Evolutionary conservation across 2,797 vertebrate genomes (phyloP).

Genomic region (Cyprinodon diabolis): DNA sequence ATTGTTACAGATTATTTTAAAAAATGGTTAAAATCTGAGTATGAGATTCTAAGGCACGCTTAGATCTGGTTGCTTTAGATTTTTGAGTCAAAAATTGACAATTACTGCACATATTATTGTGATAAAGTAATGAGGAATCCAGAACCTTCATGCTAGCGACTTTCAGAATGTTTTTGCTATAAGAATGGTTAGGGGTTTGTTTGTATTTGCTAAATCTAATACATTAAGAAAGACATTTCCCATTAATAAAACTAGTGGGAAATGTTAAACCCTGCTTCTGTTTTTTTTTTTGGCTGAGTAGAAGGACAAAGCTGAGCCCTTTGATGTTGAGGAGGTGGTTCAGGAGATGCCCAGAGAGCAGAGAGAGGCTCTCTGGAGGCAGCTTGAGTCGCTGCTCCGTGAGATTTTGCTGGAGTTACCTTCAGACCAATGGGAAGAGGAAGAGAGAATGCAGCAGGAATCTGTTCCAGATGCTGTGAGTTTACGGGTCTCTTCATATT

Average conservation of each 20-base stretch:
- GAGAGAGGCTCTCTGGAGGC: constrained; percentile 87
- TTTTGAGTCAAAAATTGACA: no score
- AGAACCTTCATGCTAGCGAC: no score
- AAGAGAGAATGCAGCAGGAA: constrained; percentile 79
- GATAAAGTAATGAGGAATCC: no score
- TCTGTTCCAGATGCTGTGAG: constrained; percentile 78
- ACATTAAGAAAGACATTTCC: no score
- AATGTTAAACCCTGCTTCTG: background rate
- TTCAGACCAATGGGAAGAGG: constrained; percentile 82
- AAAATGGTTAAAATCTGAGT: no score
- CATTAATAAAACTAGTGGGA: background rate
- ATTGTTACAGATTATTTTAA: no score
- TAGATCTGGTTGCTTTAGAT: no score
- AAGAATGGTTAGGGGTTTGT: no score
- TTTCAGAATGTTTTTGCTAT: no score
- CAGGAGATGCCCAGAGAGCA: constrained; percentile 89
- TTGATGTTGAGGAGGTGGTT: constrained; percentile 88
- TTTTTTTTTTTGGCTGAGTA: constrained; percentile 52
- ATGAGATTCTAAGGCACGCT: no score
- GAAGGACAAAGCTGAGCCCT: constrained; percentile 83
- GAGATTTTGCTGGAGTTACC: constrained; percentile 82
- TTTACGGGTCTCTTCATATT: background rate
- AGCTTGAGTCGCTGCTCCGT: constrained; percentile 78
- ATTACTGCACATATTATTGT: no score
- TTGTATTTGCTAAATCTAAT: no score